These are phyloP conservation scores for Paelopatides confundens DNA, from an alignment of 53 echinoderm and acorn worm genomes.

Conservation along the genomic window DNA sequence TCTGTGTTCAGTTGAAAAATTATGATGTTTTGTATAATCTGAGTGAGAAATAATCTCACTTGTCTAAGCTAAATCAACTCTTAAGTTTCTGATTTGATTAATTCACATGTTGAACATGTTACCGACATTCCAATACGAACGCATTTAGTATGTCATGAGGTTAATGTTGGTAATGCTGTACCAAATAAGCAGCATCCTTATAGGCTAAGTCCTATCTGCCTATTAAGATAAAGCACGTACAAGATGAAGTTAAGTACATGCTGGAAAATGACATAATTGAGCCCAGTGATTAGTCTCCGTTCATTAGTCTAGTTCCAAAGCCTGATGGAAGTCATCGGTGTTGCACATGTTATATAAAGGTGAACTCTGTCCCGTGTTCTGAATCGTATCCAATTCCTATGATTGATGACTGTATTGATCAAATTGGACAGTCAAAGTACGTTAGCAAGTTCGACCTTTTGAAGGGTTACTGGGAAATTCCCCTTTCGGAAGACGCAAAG, in stretches of 20 bases:
- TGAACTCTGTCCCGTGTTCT: constrained; percentile 60
- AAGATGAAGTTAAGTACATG: constrained; percentile 68
- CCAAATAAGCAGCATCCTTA: constrained; percentile 75
- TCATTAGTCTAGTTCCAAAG: constrained; percentile 70
- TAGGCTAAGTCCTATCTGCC: constrained; percentile 62
- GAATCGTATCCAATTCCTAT: constrained; percentile 72
- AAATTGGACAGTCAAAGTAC: constrained; percentile 12
- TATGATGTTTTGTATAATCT: constrained; percentile 47
- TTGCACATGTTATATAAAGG: constrained; percentile 70
- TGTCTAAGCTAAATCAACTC: constrained; percentile 22
- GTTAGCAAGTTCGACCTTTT: neutral
- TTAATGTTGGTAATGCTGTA: constrained; percentile 62
- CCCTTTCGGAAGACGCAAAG: constrained; percentile 24
- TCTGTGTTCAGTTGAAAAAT: constrained; percentile 16
- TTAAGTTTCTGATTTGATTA: neutral
- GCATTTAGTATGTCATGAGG: constrained; percentile 42
- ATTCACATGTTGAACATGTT: constrained; percentile 40
- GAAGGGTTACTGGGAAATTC: constrained; percentile 24
- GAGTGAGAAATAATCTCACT: constrained; percentile 34
- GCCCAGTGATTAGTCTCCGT: constrained; percentile 60
- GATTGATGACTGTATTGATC: constrained; percentile 45
- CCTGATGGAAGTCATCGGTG: constrained; percentile 51
- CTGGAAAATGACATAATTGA: constrained; percentile 67
- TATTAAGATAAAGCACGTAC: constrained; percentile 37
- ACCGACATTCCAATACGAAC: constrained; percentile 51